These are phyloP conservation scores for Stramonita haemastoma DNA, from an alignment of 2,888 invertebrate species.

Conservation along the genomic window DNA sequence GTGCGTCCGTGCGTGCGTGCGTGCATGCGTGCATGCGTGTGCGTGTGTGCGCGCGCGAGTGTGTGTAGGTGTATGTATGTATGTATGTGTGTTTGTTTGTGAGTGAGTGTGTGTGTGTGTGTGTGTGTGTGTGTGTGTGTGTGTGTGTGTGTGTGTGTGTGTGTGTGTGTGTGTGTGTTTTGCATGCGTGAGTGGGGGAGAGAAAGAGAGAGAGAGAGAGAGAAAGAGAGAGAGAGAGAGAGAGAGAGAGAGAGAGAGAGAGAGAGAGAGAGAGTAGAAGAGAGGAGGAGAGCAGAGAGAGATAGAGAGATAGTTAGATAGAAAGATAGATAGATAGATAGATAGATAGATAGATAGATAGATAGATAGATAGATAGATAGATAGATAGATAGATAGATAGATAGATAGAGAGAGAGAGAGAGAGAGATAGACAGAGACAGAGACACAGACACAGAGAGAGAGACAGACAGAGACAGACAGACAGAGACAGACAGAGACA, in stretches of 20 bases:
- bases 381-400: neutral
- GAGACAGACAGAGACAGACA: too few species aligned
- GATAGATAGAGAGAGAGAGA: neutral
- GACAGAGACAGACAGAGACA: too few species aligned
- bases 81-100: too few species aligned
- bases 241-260: neutral
- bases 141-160: slow-evolving; percentile 8
- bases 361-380: neutral
- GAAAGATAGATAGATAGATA: neutral
- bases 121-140: slow-evolving; percentile 14
- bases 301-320: neutral
- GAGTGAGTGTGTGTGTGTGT: neutral
- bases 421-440: too few species aligned
- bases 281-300: neutral
- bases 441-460: too few species aligned
- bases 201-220: neutral
- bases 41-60: neutral
- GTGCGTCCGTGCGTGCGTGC: neutral
- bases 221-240: neutral
- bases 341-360: neutral
- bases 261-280: neutral
- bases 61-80: neutral
- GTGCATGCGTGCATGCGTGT: neutral
- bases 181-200: neutral
- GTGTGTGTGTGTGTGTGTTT: neutral